Evolutionary conservation across 1,140 invertebrate species (phyloP).

Genomic region (Teleopsis dalmanni): DNA sequence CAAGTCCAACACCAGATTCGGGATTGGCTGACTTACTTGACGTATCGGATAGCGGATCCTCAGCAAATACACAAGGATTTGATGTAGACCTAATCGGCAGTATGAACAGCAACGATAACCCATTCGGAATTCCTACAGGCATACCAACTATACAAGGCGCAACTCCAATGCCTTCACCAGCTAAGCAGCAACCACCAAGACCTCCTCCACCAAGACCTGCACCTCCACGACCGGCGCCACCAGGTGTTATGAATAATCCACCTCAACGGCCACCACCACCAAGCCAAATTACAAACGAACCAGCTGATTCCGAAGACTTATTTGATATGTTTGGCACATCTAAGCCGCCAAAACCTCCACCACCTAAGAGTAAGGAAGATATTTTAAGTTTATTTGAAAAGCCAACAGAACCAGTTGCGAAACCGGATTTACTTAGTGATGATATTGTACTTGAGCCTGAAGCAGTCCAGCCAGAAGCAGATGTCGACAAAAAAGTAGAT

Average conservation of each 20-base stretch:
- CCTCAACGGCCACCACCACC: constrained; percentile 27
- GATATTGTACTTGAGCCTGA: constrained; percentile 40
- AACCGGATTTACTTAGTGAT: constrained; percentile 50
- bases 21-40: constrained; percentile 57
- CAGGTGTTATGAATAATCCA: constrained; percentile 27
- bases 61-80: constrained; percentile 25
- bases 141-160: constrained; percentile 30
- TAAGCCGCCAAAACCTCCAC: constrained; percentile 43
- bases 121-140: constrained; percentile 30
- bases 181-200: constrained; percentile 31
- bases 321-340: constrained; percentile 47
- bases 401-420: constrained; percentile 31
- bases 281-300: constrained; percentile 22
- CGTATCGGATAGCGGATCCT: constrained; percentile 43
- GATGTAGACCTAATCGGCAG: constrained; percentile 26
- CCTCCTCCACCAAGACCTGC: constrained; percentile 43
- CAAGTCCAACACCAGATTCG: constrained; percentile 71
- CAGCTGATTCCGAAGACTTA: constrained; percentile 32
- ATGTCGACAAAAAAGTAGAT: constrained; percentile 16
- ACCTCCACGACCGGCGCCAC: constrained; percentile 44
- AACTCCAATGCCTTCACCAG: constrained; percentile 23
- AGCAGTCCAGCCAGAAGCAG: background rate
- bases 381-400: constrained; percentile 59
- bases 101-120: constrained; percentile 32
- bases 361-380: constrained; percentile 52